Evolutionary conservation across 2,113 vertebrate genomes (phyloP).

Genomic region (Siphamia tubifer): DNA sequence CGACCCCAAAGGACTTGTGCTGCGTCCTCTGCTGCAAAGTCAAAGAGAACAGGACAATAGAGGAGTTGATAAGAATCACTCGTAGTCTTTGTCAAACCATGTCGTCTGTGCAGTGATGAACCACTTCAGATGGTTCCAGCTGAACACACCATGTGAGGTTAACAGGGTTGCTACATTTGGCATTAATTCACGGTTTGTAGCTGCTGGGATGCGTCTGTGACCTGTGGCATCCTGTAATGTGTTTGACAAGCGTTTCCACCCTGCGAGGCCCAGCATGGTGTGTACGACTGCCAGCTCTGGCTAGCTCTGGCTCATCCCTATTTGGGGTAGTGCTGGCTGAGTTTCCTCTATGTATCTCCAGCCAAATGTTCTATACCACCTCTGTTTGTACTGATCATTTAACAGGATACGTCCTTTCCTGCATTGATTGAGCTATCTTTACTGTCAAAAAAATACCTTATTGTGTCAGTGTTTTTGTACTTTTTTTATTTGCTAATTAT

Average conservation of each 20-base stretch:
- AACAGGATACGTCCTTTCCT: slow-evolving; percentile 13
- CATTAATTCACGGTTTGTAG: slow-evolving; percentile 56
- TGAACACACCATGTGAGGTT: slow-evolving; percentile 27
- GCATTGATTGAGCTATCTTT: not conserved
- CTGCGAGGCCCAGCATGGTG: slow-evolving; percentile 36
- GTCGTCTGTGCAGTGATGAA: slow-evolving; percentile 31
- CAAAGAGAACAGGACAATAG: slow-evolving; percentile 13
- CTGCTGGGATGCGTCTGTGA: slow-evolving; percentile 55
- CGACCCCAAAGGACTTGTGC: slow-evolving; percentile 43
- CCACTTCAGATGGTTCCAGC: slow-evolving; percentile 25
- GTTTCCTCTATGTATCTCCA: slow-evolving; percentile 49
- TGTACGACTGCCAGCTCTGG: slow-evolving; percentile 51
- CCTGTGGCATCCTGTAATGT: slow-evolving; percentile 71
- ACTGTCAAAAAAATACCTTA: not conserved
- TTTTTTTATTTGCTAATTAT: slow-evolving; percentile 23
- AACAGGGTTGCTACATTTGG: slow-evolving; percentile 38
- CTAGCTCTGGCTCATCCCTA: slow-evolving; percentile 39
- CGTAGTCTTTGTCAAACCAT: slow-evolving; percentile 32
- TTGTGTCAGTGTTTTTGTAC: slow-evolving; percentile 5
- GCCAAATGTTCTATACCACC: slow-evolving; percentile 52
- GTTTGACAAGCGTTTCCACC: slow-evolving; percentile 60
- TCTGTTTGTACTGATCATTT: slow-evolving; percentile 33
- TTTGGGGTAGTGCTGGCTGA: slow-evolving; percentile 68
- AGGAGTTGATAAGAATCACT: slow-evolving; percentile 58
- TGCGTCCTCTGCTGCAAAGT: slow-evolving; percentile 36